Evolutionary conservation across 2,888 invertebrate species (phyloP).

Genomic region (Drosophila mettleri): DNA sequence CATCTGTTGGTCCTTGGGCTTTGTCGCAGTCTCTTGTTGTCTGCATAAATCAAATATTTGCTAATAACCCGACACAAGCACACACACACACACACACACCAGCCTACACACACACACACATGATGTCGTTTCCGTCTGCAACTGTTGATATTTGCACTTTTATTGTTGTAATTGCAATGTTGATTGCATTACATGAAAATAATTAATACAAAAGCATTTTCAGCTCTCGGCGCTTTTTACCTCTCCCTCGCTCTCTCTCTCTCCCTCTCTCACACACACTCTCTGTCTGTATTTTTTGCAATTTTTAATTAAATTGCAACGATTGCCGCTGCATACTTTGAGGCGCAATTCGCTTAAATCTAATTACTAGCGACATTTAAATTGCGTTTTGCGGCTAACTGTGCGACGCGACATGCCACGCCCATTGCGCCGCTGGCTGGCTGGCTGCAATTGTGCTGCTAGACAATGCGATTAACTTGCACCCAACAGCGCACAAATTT

Average conservation of each 20-base stretch:
- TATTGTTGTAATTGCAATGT: slow-evolving; percentile 27
- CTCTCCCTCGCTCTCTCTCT: not conserved
- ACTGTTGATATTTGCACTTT: slow-evolving; percentile 39
- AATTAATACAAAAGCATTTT: slow-evolving; percentile 60
- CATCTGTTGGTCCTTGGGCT: slow-evolving; percentile 29
- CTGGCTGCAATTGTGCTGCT: slow-evolving; percentile 11
- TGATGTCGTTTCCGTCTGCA: slow-evolving; percentile 34
- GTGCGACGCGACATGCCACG: slow-evolving; percentile 16
- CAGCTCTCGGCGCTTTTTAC: not conserved
- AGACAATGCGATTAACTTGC: slow-evolving; percentile 44
- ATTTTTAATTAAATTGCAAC: slow-evolving; percentile 65
- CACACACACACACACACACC: not conserved
- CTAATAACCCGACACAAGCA: slow-evolving; percentile 38
- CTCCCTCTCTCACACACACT: not conserved
- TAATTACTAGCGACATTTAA: slow-evolving; percentile 60
- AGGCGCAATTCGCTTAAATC: slow-evolving; percentile 65
- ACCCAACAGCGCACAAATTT: slow-evolving; percentile 29
- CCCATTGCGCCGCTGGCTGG: no score
- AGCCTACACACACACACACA: not conserved
- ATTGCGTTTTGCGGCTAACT: slow-evolving; percentile 41
- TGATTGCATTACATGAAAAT: slow-evolving; percentile 72
- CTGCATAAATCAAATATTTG: slow-evolving; percentile 66
- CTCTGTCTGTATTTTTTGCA: slow-evolving; percentile 14
- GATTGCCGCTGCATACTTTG: slow-evolving; percentile 60
- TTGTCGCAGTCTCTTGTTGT: slow-evolving; percentile 15